Conservation (phyloP, 2,113 vertebrate species). For the Cisticola juncidis region DNA sequence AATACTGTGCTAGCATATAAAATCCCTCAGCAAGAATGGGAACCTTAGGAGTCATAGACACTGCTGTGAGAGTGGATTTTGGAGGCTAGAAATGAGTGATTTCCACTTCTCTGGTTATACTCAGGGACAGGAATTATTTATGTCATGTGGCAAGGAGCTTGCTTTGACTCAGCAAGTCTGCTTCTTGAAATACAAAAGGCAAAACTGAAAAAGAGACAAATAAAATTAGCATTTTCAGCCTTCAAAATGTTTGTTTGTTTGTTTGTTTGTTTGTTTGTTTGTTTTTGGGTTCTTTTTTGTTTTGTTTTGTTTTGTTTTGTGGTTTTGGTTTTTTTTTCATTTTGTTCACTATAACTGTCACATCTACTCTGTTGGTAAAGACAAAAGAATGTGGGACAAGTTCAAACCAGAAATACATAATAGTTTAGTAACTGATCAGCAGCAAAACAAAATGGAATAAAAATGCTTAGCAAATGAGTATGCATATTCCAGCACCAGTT, state of each 20-base stretch:
- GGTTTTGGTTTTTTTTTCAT: background rate
- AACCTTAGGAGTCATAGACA: background rate
- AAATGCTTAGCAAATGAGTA: background rate
- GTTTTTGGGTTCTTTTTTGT: background rate
- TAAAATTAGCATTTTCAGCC: background rate
- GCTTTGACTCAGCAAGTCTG: background rate
- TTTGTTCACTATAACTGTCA: background rate
- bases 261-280: background rate
- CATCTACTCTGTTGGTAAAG: background rate
- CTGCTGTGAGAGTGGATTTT: background rate
- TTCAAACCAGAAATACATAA: background rate
- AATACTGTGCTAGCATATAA: background rate
- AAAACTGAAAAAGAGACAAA: background rate
- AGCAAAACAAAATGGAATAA: background rate
- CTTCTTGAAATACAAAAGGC: background rate
- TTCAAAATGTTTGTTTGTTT: background rate
- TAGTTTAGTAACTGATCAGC: background rate
- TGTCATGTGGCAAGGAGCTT: background rate
- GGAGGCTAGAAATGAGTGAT: background rate
- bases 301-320: too few species aligned
- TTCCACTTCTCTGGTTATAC: background rate
- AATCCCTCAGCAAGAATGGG: background rate
- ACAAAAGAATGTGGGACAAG: background rate
- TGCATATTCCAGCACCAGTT: background rate
- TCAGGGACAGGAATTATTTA: background rate